A percentile compares a stretch with the other conserved stretches of the same genome.
These are phyloP conservation scores for Eremobia ochroleuca DNA, from an alignment of 2,888 invertebrate genomes.

Conservation along the genomic window DNA sequence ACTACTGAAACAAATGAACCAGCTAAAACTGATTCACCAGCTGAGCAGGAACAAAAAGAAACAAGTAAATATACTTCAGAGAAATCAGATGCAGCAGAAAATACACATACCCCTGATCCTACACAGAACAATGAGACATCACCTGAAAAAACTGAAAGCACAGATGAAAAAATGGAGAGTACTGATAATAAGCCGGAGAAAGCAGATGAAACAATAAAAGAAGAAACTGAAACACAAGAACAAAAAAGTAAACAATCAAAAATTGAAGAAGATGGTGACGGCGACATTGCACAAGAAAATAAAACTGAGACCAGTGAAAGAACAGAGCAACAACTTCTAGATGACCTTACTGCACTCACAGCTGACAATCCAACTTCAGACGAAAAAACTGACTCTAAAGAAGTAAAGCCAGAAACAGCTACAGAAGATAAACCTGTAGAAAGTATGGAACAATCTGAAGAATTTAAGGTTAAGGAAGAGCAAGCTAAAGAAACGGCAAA, in stretches of 20 bases:
- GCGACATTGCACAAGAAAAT: conserved; percentile 17
- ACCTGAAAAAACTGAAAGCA: conserved; percentile 8
- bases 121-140: conserved; percentile 1
- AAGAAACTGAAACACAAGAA: conserved; percentile 33
- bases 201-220: conserved; percentile 7
- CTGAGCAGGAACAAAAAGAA: conserved; percentile 14
- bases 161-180: conserved; percentile 4
- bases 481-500: background rate
- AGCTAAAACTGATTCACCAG: conserved; percentile 8
- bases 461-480: conserved; percentile 7
- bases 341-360: conserved; percentile 40
- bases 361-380: conserved; percentile 31
- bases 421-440: conserved; percentile 20
- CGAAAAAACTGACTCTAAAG: conserved; percentile 11
- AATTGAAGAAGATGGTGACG: conserved; percentile 9
- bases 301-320: conserved; percentile 18
- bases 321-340: conserved; percentile 50
- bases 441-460: conserved; percentile 27
- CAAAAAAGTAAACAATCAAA: conserved; percentile 14
- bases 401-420: conserved; percentile 14
- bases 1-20: conserved; percentile 24
- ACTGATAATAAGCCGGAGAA: conserved; percentile 11
- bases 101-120: conserved; percentile 2
- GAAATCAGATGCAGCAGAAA: conserved; percentile 11
- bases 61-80: conserved; percentile 6